A percentile compares a stretch with the other conserved stretches of the same genome.
Evolutionary conservation across 2,888 invertebrate genomes (phyloP).

Genomic region (Polyommatus iphigenia): DNA sequence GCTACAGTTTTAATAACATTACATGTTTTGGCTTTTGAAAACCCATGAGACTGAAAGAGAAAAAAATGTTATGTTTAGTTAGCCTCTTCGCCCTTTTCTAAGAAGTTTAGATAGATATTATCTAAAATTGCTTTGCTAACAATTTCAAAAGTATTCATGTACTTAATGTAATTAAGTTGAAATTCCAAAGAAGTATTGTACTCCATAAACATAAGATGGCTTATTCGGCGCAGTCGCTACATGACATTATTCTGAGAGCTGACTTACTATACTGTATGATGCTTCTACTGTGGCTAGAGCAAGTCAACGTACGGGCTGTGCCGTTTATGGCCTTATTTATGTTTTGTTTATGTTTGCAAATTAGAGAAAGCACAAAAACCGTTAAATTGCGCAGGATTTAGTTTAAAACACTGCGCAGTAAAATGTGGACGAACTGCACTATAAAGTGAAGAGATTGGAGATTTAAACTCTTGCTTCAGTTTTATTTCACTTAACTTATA

Average conservation of each 20-base stretch:
- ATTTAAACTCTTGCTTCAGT: neutral
- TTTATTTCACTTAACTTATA: too few relatives aligned
- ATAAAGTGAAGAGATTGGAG: neutral
- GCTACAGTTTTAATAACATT: too few relatives aligned
- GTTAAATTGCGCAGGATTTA: neutral
- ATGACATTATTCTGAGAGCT: too few relatives aligned
- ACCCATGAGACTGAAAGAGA: neutral
- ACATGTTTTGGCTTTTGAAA: neutral
- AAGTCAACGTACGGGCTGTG: conserved; percentile 2
- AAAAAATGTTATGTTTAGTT: too few relatives aligned
- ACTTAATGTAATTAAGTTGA: too few relatives aligned
- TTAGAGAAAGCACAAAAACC: conserved; percentile 14
- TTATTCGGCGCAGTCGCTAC: too few relatives aligned
- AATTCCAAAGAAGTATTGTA: too few relatives aligned
- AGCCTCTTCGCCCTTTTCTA: too few relatives aligned
- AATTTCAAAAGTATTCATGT: too few relatives aligned
- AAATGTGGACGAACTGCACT: neutral
- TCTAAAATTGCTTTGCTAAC: too few relatives aligned
- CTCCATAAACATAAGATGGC: too few relatives aligned
- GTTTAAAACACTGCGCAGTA: neutral
- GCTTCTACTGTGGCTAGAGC: neutral
- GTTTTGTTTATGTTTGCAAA: conserved; percentile 11
- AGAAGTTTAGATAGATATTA: too few relatives aligned
- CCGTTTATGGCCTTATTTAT: conserved; percentile 5
- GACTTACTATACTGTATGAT: neutral